Percentiles rank a stretch among this genome's conserved stretches.
Conservation (phyloP, 2,113 vertebrate genomes). For the Synchiropus splendidus region DNA sequence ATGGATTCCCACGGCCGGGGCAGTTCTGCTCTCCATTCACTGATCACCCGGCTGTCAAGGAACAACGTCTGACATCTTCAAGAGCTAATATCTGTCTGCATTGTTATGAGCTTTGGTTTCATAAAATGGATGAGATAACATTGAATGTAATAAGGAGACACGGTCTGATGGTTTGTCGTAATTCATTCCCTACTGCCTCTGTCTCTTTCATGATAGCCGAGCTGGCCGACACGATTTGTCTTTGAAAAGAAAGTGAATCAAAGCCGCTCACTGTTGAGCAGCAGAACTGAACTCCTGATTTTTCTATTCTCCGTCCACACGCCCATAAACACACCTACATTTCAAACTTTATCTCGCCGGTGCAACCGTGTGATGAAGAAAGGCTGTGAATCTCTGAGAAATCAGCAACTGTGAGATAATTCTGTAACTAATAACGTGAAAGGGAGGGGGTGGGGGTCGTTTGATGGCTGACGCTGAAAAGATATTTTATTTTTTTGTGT, state of each 20-base stretch:
- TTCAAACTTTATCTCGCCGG: constrained; percentile 56
- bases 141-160: constrained; percentile 56
- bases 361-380: constrained; percentile 38
- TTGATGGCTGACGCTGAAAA: constrained; percentile 95
- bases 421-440: constrained; percentile 94
- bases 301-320: constrained; percentile 14
- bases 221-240: constrained; percentile 53
- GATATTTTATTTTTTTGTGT: constrained; percentile 93
- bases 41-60: constrained; percentile 34
- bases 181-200: constrained; percentile 28
- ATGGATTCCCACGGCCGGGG: constrained; percentile 3
- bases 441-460: constrained; percentile 59
- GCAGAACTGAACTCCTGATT: constrained; percentile 46
- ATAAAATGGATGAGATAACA: constrained; percentile 47
- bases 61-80: constrained; percentile 31
- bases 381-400: constrained; percentile 65
- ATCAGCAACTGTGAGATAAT: constrained; percentile 87
- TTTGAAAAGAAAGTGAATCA: constrained; percentile 53
- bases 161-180: constrained; percentile 38
- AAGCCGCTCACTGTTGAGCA: constrained; percentile 49
- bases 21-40: constrained; percentile 22
- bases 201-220: constrained; percentile 49
- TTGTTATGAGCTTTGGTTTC: constrained; percentile 45
- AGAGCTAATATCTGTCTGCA: constrained; percentile 39
- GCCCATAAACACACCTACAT: constrained; percentile 15